Percentiles rank a stretch among this genome's conserved stretches.
Evolutionary conservation across 2,797 vertebrate genomes (phyloP).

Genomic region (Fratercula arctica): DNA sequence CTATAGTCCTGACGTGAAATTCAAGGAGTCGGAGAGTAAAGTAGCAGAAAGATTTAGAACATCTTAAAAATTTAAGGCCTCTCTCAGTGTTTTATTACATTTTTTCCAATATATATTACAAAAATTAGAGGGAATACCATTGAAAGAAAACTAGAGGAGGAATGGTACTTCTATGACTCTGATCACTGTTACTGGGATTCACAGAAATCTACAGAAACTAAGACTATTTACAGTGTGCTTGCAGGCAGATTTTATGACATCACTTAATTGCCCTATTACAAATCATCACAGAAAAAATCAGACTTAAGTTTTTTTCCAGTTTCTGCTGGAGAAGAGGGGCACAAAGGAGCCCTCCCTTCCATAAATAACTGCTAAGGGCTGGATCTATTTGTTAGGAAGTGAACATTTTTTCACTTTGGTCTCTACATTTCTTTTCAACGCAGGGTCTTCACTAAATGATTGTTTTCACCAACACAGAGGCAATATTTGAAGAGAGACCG

Average conservation of each 20-base stretch:
- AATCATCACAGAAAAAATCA: background rate
- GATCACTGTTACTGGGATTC: background rate
- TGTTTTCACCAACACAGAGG: background rate
- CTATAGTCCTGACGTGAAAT: background rate
- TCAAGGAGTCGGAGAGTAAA: background rate
- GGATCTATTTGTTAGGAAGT: background rate
- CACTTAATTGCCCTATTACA: background rate
- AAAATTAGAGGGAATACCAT: background rate
- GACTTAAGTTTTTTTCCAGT: background rate
- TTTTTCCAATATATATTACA: background rate
- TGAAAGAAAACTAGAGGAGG: background rate
- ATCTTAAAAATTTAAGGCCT: background rate
- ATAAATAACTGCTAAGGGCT: background rate
- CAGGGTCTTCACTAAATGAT: background rate
- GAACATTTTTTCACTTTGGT: background rate
- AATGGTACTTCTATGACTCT: background rate
- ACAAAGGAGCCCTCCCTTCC: background rate
- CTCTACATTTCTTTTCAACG: background rate
- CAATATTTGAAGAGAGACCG: background rate
- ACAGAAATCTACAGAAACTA: background rate
- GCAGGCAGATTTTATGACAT: background rate
- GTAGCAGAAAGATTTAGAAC: background rate
- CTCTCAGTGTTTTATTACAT: background rate
- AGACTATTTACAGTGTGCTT: background rate
- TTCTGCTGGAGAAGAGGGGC: background rate